Evolutionary conservation across 2,888 invertebrate species (phyloP).

Genomic region (Tinea pellionella): DNA sequence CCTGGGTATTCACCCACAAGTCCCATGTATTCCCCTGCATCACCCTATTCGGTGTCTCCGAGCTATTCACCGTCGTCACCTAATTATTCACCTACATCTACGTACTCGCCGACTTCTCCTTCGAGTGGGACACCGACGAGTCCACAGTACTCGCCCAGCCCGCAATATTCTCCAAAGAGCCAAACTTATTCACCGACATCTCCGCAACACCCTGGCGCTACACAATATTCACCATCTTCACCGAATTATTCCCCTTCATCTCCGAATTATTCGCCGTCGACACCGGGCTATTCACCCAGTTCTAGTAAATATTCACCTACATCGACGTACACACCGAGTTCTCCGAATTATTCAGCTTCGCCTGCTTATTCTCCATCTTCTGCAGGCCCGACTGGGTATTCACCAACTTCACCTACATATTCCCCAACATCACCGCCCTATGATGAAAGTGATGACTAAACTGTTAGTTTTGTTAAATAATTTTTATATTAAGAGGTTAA

Average conservation of each 20-base stretch:
- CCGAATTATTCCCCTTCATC: conserved; percentile 79
- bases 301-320: conserved; percentile 87
- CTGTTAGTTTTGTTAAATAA: background rate
- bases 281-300: conserved; percentile 82
- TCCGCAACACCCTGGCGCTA: conserved; percentile 79
- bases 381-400: conserved; percentile 69
- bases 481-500: background rate
- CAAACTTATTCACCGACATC: conserved; percentile 79
- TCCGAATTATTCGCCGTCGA: conserved; percentile 81
- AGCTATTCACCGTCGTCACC: conserved; percentile 84
- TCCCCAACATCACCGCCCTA: conserved; percentile 78
- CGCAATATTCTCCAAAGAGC: conserved; percentile 82
- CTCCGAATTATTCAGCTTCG: conserved; percentile 80
- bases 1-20: conserved; percentile 85
- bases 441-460: conserved; percentile 66
- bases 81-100: conserved; percentile 84
- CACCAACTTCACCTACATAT: conserved; percentile 53
- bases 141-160: conserved; percentile 87
- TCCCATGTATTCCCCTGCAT: conserved; percentile 82
- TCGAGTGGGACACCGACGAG: conserved; percentile 85
- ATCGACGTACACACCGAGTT: conserved; percentile 83
- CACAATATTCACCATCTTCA: conserved; percentile 76
- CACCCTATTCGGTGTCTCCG: conserved; percentile 74
- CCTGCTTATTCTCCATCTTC: conserved; percentile 86
- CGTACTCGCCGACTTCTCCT: conserved; percentile 87